Evolutionary conservation across 2,113 vertebrate genomes (phyloP).

Genomic region (Hippopotamus amphibius): DNA sequence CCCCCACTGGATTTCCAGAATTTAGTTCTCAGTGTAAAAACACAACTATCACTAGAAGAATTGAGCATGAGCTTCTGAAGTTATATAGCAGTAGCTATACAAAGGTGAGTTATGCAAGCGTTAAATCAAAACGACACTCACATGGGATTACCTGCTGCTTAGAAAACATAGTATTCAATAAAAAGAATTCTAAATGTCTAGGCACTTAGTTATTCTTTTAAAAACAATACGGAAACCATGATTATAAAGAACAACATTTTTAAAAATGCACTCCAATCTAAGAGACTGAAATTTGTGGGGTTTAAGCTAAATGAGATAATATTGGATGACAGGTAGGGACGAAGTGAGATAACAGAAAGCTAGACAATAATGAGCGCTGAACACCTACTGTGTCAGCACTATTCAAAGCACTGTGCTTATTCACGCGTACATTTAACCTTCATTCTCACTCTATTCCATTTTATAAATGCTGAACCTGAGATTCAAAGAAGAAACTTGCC

Average conservation of each 20-base stretch:
- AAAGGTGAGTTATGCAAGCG: background rate
- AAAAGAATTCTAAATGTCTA: constrained; percentile 15
- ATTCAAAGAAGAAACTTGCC: background rate
- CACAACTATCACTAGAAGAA: background rate
- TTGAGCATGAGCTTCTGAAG: background rate
- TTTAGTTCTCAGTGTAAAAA: constrained; percentile 10
- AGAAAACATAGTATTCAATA: background rate
- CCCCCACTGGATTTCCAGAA: background rate
- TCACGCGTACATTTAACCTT: accelerated
- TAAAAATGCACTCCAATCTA: background rate
- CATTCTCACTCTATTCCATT: background rate
- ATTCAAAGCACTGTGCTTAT: background rate
- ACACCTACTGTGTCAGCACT: background rate
- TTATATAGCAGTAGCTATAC: background rate
- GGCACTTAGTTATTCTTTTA: background rate
- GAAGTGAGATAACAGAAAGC: background rate
- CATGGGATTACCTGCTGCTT: background rate
- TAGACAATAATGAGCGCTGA: too few species aligned
- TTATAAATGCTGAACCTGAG: background rate
- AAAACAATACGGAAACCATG: background rate
- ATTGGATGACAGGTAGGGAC: background rate
- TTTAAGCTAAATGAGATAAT: background rate
- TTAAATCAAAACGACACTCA: constrained; percentile 18
- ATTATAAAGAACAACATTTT: background rate
- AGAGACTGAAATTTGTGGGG: background rate